Base-by-base conservation (phyloP, 2,797 vertebrate species). In the Eremophila alpestris region DNA sequence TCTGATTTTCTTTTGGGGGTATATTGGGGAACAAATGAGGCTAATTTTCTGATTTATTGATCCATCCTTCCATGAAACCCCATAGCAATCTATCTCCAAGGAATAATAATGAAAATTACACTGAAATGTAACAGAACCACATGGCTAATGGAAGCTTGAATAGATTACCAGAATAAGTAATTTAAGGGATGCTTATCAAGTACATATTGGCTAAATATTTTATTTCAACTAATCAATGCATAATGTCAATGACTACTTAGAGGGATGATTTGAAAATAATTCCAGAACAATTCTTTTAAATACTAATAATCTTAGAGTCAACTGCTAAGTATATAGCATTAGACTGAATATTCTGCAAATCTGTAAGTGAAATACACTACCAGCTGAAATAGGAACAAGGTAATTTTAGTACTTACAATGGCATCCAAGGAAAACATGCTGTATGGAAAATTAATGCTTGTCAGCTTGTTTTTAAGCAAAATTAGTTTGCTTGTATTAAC, bases 21-120 rank as follows among this genome's bases (percentile, higher is more conserved):
- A 80, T 85, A 77, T 4, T 7, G 0, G 12, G 32, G 27, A 58
- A 86, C 17, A 82, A 90, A 81, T 16, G 1, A 52, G 73, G 59
- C 20, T 68, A 30, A 60, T 90, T 86, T 86, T 71, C 69, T 91
- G n/a, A 87, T 71, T 30, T 64, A 91, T 88, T 38, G 1, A 60
- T 62, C 65, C 43, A 22, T 73, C 23, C 59, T 60, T 90, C 86
- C 51, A 82, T 10, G 19, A 56, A 88, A 55, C 74, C 55, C 70
- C 13, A 0, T 27, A 76, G 86, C 70, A 93, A 88, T 67, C 71
- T 89, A 46, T 93, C 91, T 90, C 67, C 67, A 80, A 56, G 64
- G 56, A 90, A 52, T 77, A 95, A 93, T 70, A 95, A 90, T 9
- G 55, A 81, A 92, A 96, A 93, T 89, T 82, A 95, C 64, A 70